These are phyloP conservation scores for Lycia hirtaria DNA, from an alignment of 2,888 invertebrate species.

Conservation along the genomic window DNA sequence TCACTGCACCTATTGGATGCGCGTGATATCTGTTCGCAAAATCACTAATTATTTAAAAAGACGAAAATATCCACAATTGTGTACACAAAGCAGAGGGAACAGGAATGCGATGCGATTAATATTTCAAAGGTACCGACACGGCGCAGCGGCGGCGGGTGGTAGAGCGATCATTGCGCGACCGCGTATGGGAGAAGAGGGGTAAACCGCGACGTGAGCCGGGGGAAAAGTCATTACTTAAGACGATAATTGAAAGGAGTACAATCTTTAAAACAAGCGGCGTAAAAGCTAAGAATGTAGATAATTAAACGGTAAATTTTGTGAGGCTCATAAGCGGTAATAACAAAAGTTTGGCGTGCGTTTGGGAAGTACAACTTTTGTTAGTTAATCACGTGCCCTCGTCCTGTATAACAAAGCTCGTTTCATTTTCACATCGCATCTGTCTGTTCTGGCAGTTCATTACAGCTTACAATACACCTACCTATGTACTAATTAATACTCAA, in stretches of 20 bases:
- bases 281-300: conserved; percentile 61
- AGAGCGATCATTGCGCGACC: conserved; percentile 5
- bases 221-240: conserved; percentile 29
- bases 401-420: conserved; percentile 10
- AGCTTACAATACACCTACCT: no score
- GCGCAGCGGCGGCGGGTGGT: neutral
- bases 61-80: neutral
- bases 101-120: conserved; percentile 23
- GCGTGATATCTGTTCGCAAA: no score
- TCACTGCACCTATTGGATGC: no score
- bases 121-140: conserved; percentile 15
- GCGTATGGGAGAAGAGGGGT: conserved; percentile 13
- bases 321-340: conserved; percentile 65
- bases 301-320: conserved; percentile 66
- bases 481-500: no score
- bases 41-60: no score
- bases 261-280: conserved; percentile 45
- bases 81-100: neutral
- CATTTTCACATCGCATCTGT: conserved; percentile 5
- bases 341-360: conserved; percentile 62
- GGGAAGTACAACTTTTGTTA: conserved; percentile 64
- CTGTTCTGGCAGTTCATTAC: neutral
- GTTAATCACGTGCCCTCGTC: conserved; percentile 61
- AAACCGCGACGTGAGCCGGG: conserved; percentile 24
- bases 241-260: conserved; percentile 47